Evolutionary conservation across 2,888 invertebrate genomes (phyloP).

Genomic region (Spodoptera picta): DNA sequence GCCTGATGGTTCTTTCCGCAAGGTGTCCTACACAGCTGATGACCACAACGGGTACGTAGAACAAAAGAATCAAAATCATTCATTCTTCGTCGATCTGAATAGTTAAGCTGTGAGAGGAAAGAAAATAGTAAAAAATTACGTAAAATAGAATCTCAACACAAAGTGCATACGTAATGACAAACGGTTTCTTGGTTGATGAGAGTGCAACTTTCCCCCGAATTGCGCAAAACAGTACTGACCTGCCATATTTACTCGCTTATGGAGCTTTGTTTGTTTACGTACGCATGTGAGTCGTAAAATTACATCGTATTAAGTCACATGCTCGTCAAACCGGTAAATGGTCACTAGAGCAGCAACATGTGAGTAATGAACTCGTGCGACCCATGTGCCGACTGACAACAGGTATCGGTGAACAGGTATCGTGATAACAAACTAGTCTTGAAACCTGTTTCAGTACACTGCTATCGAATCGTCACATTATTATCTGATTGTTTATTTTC

Average conservation of each 20-base stretch:
- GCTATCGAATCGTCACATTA: constrained; percentile 43
- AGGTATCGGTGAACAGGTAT: constrained; percentile 66
- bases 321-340: constrained; percentile 79
- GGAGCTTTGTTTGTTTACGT: constrained; percentile 64
- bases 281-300: constrained; percentile 62
- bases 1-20: constrained; percentile 89
- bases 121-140: constrained; percentile 28
- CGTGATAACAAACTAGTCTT: constrained; percentile 57
- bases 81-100: too few relatives aligned
- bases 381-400: constrained; percentile 66
- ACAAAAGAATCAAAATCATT: neutral
- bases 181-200: constrained; percentile 61
- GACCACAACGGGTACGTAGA: constrained; percentile 86
- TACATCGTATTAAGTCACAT: constrained; percentile 73
- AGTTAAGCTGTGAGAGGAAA: too few relatives aligned
- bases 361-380: constrained; percentile 80
- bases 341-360: constrained; percentile 63
- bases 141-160: constrained; percentile 52
- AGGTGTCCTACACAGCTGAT: constrained; percentile 89
- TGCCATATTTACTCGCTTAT: constrained; percentile 64
- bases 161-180: constrained; percentile 41
- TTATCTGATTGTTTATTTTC: constrained; percentile 54
- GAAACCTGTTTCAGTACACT: constrained; percentile 48
- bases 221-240: constrained; percentile 67
- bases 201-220: constrained; percentile 71